A percentile compares a stretch with the other conserved stretches of the same genome.
These are phyloP conservation scores for Cichladusa arquata DNA, from an alignment of 2,113 vertebrate genomes.

Conservation along the genomic window DNA sequence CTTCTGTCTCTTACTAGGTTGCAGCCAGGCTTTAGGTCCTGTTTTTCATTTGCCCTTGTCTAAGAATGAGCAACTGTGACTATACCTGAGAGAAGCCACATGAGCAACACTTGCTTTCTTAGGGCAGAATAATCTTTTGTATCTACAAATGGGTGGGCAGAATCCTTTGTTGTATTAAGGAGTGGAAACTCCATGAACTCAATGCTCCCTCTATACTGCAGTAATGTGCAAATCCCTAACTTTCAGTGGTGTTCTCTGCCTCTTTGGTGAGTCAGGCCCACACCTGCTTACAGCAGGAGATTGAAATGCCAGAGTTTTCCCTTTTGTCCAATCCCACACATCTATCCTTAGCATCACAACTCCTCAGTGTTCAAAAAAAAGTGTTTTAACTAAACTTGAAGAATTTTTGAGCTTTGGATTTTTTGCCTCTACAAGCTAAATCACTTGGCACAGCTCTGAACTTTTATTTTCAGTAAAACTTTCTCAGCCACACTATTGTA, in stretches of 20 bases:
- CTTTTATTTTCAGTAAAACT: slow-evolving; percentile 34
- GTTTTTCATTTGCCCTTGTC: not conserved
- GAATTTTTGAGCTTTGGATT: not conserved
- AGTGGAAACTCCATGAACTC: not conserved
- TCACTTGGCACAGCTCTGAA: not conserved
- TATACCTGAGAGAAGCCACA: not conserved
- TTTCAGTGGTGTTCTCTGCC: not conserved
- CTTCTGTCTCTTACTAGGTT: not conserved
- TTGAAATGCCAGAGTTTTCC: not conserved
- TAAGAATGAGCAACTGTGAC: not conserved
- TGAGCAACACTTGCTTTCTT: not conserved
- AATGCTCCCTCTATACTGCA: not conserved
- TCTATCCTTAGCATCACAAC: not conserved
- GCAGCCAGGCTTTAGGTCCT: not conserved
- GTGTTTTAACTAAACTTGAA: not conserved
- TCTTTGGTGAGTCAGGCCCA: not conserved
- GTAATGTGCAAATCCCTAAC: not conserved
- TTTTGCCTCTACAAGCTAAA: not conserved
- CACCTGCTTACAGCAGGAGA: slow-evolving; percentile 15
- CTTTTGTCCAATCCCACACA: not conserved
- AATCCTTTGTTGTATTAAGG: not conserved
- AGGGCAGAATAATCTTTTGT: not conserved
- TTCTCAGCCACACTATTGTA: not conserved
- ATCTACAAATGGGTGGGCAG: not conserved
- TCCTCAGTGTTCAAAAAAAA: not conserved